A percentile compares a stretch with the other conserved stretches of the same genome.
Conservation (phyloP, 2,888 invertebrate species). For the Encarsia formosa region DNA sequence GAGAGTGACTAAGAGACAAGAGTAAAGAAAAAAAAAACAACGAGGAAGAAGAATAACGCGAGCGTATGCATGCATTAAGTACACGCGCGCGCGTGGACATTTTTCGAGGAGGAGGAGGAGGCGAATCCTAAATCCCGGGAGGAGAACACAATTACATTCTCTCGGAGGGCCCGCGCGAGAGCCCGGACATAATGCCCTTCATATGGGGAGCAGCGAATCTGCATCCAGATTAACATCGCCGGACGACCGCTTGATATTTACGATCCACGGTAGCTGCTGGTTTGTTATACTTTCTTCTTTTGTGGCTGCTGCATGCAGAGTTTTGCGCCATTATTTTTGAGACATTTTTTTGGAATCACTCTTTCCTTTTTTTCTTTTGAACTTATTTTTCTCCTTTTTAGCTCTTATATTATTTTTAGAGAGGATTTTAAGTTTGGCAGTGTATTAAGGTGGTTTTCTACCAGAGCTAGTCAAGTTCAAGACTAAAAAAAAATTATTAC, state of each 20-base stretch:
- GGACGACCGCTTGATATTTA: conserved; percentile 37
- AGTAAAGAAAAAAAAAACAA: too few species aligned
- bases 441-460: too few species aligned
- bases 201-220: conserved; percentile 41
- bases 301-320: background rate
- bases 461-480: too few species aligned
- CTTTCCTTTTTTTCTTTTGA: conserved; percentile 19
- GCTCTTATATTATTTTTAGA: too few species aligned
- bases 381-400: background rate
- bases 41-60: too few species aligned
- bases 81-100: too few species aligned
- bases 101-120: too few species aligned
- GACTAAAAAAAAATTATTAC: too few species aligned
- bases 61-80: too few species aligned
- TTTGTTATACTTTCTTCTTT: conserved; percentile 10
- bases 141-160: conserved; percentile 35
- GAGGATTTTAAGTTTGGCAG: too few species aligned
- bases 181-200: conserved; percentile 37
- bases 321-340: background rate
- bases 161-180: too few species aligned
- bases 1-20: too few species aligned
- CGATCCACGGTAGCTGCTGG: conserved; percentile 29
- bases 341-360: conserved; percentile 2
- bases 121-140: background rate
- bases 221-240: conserved; percentile 46